phyloP scores from a whole-genome alignment of 1,140 invertebrate genomes.

The Drosophila asahinai region DNA sequence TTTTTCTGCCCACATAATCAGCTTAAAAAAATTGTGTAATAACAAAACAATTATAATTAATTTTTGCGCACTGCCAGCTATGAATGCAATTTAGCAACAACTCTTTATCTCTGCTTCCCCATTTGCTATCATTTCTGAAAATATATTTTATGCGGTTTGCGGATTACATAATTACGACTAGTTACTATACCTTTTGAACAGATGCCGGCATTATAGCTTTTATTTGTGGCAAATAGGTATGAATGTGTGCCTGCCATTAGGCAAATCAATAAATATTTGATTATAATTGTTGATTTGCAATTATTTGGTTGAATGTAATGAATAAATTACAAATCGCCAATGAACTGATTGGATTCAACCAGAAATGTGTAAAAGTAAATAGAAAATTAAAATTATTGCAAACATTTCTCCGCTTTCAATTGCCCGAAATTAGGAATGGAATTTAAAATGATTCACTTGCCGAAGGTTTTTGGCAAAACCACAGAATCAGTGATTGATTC shows the following conservation, averaged over 20 bases:
- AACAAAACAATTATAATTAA: conserved; percentile 59
- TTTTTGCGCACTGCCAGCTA: conserved; percentile 38
- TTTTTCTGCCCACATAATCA: background rate
- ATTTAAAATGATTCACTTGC: conserved; percentile 14
- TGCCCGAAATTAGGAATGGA: conserved; percentile 6
- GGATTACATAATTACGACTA: conserved; percentile 62
- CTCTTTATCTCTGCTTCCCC: conserved; percentile 9
- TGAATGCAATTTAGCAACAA: conserved; percentile 28
- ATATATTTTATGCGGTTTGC: conserved; percentile 32
- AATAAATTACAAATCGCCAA: conserved; percentile 59
- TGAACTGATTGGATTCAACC: too few species aligned
- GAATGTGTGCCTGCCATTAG: conserved; percentile 51
- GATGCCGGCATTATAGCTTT: conserved; percentile 25
- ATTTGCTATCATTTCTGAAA: conserved; percentile 1
- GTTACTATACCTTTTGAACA: conserved; percentile 20
- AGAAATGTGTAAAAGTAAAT: conserved; percentile 26
- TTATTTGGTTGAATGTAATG: conserved; percentile 55
- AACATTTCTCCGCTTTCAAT: conserved; percentile 5
- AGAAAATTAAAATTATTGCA: conserved; percentile 1
- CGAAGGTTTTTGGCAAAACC: background rate
- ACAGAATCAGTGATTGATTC: background rate
- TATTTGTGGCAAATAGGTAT: conserved; percentile 3
- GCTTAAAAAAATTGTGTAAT: background rate
- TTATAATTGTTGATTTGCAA: conserved; percentile 80
- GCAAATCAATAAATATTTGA: conserved; percentile 79